These are phyloP conservation scores for Diploptera punctata DNA, from an alignment of 2,888 invertebrate genomes.

Conservation along the genomic window DNA sequence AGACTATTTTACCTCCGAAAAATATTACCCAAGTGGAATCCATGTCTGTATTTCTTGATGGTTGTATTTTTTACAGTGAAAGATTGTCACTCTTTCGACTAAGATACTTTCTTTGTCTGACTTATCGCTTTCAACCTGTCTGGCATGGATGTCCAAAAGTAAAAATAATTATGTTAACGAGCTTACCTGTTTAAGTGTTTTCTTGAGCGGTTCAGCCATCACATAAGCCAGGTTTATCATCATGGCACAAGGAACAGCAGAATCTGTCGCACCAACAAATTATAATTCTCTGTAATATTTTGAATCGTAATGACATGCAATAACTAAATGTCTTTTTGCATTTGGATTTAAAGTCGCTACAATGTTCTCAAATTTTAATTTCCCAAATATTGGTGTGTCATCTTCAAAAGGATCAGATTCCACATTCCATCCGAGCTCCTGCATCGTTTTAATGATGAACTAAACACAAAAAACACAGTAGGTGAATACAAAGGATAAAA, in stretches of 20 bases:
- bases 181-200: not conserved
- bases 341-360: constrained; percentile 80
- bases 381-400: constrained; percentile 77
- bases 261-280: constrained; percentile 87
- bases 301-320: constrained; percentile 92
- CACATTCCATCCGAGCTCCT: constrained; percentile 75
- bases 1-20: no score
- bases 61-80: no score
- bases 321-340: constrained; percentile 75
- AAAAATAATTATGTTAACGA: no score
- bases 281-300: constrained; percentile 72
- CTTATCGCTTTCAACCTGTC: no score
- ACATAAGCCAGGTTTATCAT: constrained; percentile 80
- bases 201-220: constrained; percentile 65
- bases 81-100: no score
- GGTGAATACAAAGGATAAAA: no score
- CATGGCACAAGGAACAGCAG: constrained; percentile 95
- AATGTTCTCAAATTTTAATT: constrained; percentile 82
- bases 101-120: no score
- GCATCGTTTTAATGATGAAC: constrained; percentile 71
- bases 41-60: no score
- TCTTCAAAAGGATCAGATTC: constrained; percentile 77
- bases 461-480: no score
- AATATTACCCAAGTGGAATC: no score
- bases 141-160: no score